A percentile compares a stretch with the other conserved stretches of the same genome.
Evolutionary conservation across 2,888 invertebrate species (phyloP).

Genomic region (Altica lythri): DNA sequence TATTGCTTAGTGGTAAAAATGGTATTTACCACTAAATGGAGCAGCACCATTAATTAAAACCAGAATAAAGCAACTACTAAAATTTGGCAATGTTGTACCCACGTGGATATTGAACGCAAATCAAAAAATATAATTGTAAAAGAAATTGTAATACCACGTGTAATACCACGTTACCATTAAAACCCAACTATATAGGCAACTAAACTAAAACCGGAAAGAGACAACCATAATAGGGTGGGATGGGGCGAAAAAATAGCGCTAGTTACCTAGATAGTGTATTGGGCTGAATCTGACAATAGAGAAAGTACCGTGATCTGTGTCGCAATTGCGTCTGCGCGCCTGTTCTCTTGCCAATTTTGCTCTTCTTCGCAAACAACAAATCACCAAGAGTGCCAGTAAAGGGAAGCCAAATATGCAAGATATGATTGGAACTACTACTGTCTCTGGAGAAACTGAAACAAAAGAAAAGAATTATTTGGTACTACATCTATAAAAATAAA

Average conservation of each 20-base stretch:
- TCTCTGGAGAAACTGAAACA: conserved; percentile 81
- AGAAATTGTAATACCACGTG: too few species aligned
- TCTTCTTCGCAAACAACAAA: conserved; percentile 81
- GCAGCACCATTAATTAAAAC: too few species aligned
- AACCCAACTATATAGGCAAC: conserved; percentile 13
- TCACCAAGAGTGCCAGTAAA: conserved; percentile 80
- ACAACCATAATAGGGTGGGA: conserved; percentile 18
- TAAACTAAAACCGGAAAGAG: conserved; percentile 6
- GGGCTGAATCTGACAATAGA: conserved; percentile 79
- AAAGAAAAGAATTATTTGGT: too few species aligned
- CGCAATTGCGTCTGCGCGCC: conserved; percentile 79
- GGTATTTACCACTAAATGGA: too few species aligned
- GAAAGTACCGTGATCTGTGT: conserved; percentile 80
- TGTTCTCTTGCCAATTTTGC: conserved; percentile 84
- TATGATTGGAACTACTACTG: conserved; percentile 85
- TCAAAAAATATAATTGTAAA: too few species aligned
- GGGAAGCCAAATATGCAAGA: conserved; percentile 91
- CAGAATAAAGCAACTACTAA: too few species aligned
- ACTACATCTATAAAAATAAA: too few species aligned
- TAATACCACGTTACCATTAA: too few species aligned
- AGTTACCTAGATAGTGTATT: conserved; percentile 72
- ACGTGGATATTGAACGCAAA: too few species aligned
- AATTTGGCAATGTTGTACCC: too few species aligned
- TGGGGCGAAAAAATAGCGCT: conserved; percentile 39
- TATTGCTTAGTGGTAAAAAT: too few species aligned